Percentiles rank a stretch among this genome's conserved stretches.
These are phyloP conservation scores for Trachelus troglodyta DNA, from an alignment of 2,888 invertebrate genomes.

Conservation along the genomic window DNA sequence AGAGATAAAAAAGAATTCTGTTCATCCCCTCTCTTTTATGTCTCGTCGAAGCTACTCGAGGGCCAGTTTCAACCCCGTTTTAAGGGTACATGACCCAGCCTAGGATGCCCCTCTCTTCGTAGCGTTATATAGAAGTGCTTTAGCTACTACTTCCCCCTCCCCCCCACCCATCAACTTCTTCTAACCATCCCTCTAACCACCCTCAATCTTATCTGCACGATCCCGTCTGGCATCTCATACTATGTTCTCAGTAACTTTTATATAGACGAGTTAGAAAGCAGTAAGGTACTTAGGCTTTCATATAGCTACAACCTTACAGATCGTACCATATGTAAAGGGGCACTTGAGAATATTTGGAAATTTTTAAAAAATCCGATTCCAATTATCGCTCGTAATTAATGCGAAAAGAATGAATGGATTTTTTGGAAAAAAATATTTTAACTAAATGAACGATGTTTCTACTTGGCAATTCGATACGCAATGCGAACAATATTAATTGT, in stretches of 20 bases:
- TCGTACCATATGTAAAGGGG: too few relatives aligned
- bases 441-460: not conserved
- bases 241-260: not conserved
- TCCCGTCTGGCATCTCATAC: not conserved
- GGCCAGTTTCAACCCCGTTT: not conserved
- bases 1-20: not conserved
- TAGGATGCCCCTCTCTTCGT: not conserved
- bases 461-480: not conserved
- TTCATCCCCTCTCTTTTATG: not conserved
- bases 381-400: not conserved
- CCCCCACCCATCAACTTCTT: not conserved
- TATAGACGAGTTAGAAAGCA: not conserved
- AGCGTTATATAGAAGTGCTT: not conserved
- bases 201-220: not conserved
- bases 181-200: not conserved
- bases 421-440: not conserved
- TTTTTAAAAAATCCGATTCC: not conserved
- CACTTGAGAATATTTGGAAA: too few relatives aligned
- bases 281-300: not conserved
- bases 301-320: not conserved
- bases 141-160: not conserved
- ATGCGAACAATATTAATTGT: not conserved
- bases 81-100: not conserved
- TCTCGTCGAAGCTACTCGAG: not conserved
- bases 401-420: not conserved